Conservation (phyloP, 1,140 invertebrate species). For the Drosophila tani region DNA sequence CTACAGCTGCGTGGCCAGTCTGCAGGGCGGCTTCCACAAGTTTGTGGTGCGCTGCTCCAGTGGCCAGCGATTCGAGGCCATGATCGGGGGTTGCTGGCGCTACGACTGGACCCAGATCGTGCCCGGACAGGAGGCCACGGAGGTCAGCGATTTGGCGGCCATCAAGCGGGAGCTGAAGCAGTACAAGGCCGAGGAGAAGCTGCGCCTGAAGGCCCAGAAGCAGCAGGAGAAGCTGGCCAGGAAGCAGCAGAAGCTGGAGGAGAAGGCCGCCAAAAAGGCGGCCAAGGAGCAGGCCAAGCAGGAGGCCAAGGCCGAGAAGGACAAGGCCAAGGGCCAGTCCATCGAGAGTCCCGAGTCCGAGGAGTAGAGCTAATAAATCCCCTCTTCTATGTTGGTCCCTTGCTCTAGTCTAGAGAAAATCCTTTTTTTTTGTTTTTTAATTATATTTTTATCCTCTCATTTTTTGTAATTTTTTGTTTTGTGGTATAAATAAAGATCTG, state of each 20-base stretch:
- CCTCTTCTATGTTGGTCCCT: constrained; percentile 33
- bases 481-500: constrained; percentile 31
- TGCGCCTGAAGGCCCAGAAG: constrained; percentile 65
- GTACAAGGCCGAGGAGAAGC: constrained; percentile 69
- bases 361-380: constrained; percentile 18
- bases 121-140: constrained; percentile 51
- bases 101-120: constrained; percentile 66
- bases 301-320: constrained; percentile 62
- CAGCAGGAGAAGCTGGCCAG: constrained; percentile 59
- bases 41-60: constrained; percentile 68
- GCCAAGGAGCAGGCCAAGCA: constrained; percentile 73
- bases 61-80: constrained; percentile 52
- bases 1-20: constrained; percentile 60
- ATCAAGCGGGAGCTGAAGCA: constrained; percentile 72
- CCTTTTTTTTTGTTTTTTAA: constrained; percentile 31
- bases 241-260: constrained; percentile 69
- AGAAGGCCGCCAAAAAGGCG: constrained; percentile 70
- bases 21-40: constrained; percentile 61
- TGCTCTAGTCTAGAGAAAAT: constrained; percentile 53
- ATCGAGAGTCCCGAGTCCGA: constrained; percentile 58
- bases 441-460: constrained; percentile 40
- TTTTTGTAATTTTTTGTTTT: constrained; percentile 36
- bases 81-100: constrained; percentile 61
- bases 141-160: constrained; percentile 63
- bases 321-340: constrained; percentile 50